A percentile compares a stretch with the other conserved stretches of the same genome.
phyloP scores from a whole-genome alignment of 2,113 vertebrate species.

The Sinosuthora webbiana region DNA sequence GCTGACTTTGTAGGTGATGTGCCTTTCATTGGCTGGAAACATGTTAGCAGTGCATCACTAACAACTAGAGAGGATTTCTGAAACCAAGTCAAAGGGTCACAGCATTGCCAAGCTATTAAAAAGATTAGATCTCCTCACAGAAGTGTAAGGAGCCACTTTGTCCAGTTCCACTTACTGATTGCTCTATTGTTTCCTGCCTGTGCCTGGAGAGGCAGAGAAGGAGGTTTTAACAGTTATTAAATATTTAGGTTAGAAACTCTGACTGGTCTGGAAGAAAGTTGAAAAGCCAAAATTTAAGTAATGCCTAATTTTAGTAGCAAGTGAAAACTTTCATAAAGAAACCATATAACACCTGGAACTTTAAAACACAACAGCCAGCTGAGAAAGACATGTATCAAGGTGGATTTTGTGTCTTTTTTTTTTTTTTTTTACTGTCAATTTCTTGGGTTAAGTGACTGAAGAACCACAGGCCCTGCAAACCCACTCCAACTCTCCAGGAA shows the following conservation, averaged over 20 bases:
- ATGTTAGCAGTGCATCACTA: not conserved
- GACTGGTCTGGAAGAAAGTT: not conserved
- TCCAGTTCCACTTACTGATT: not conserved
- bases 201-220: not conserved
- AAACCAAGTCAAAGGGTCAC: not conserved
- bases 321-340: not conserved
- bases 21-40: not conserved
- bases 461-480: not conserved
- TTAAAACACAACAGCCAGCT: not conserved
- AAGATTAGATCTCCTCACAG: not conserved
- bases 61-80: not conserved
- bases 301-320: not conserved
- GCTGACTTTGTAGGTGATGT: not conserved
- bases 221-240: not conserved
- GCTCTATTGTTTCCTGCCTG: not conserved
- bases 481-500: not conserved
- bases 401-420: not conserved
- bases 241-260: slow-evolving; percentile 7
- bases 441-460: not conserved
- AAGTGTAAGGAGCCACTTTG: not conserved
- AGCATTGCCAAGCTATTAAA: not conserved
- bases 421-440: not conserved
- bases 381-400: not conserved
- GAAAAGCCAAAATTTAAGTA: not conserved
- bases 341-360: not conserved